Evolutionary conservation across 2,888 invertebrate species (phyloP).

Genomic region (Oligia latruncula): DNA sequence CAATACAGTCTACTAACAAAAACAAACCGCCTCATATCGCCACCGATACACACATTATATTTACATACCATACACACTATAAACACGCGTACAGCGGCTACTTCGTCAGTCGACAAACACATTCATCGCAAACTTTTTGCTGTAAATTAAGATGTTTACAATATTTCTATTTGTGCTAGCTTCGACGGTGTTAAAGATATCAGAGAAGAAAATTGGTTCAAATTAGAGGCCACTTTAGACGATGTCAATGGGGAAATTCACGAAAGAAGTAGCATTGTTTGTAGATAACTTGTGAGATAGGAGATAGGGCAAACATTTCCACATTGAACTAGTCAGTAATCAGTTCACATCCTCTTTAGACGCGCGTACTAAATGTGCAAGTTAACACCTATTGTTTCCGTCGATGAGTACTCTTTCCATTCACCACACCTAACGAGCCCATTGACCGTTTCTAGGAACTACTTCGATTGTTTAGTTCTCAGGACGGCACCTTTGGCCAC

Average conservation of each 20-base stretch:
- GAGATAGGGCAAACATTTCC: slow-evolving; percentile 31
- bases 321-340: slow-evolving; percentile 71
- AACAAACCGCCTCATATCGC: slow-evolving; percentile 74
- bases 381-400: slow-evolving; percentile 83
- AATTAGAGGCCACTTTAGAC: slow-evolving; percentile 13
- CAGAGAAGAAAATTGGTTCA: slow-evolving; percentile 2
- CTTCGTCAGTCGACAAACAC: slow-evolving; percentile 66
- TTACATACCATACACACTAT: slow-evolving; percentile 71
- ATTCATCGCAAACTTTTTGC: slow-evolving; percentile 69
- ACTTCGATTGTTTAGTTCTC: slow-evolving; percentile 79
- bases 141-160: slow-evolving; percentile 59
- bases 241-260: slow-evolving; percentile 5
- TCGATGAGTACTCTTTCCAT: slow-evolving; percentile 77
- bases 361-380: slow-evolving; percentile 74
- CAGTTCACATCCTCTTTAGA: slow-evolving; percentile 78
- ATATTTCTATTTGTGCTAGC: slow-evolving; percentile 33
- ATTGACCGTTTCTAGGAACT: slow-evolving; percentile 80
- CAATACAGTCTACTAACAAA: slow-evolving; percentile 74
- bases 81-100: slow-evolving; percentile 69
- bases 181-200: slow-evolving; percentile 27
- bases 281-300: slow-evolving; percentile 19
- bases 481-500: slow-evolving; percentile 78
- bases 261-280: slow-evolving; percentile 12
- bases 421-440: slow-evolving; percentile 74
- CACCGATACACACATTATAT: slow-evolving; percentile 63